Conservation (phyloP, 2,113 vertebrate species). For the Eubucco bourcierii region DNA sequence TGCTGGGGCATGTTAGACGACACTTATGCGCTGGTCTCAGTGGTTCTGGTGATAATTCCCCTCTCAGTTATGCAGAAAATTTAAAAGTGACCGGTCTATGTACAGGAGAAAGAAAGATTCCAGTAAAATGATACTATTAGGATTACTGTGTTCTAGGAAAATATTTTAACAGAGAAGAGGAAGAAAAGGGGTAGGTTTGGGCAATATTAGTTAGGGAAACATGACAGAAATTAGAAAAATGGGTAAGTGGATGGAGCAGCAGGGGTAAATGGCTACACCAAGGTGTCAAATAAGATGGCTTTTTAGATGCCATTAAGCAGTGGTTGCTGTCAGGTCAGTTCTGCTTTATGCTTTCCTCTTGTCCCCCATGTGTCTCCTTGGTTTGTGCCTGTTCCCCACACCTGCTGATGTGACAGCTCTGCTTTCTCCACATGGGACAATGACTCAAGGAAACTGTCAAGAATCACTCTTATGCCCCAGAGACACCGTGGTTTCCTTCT, state of each 20-base stretch:
- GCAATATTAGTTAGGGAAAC: constrained; percentile 32
- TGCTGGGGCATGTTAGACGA: no score
- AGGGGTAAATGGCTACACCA: background rate
- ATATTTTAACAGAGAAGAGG: constrained; percentile 5
- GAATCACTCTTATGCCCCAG: background rate
- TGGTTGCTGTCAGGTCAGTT: background rate
- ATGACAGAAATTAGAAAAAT: constrained; percentile 32
- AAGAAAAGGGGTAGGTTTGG: background rate
- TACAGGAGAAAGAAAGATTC: background rate
- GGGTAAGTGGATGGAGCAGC: background rate
- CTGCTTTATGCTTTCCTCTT: background rate
- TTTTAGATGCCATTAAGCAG: background rate
- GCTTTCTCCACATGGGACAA: background rate
- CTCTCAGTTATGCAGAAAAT: background rate
- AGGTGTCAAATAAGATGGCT: background rate
- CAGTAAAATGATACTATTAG: background rate
- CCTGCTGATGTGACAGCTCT: background rate
- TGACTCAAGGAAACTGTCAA: background rate
- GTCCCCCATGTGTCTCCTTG: background rate
- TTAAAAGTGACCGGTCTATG: background rate
- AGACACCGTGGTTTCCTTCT: background rate
- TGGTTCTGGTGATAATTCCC: background rate
- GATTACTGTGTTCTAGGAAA: background rate
- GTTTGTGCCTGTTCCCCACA: background rate
- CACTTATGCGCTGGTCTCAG: background rate